Percentiles rank a stretch among this genome's conserved stretches.
Evolutionary conservation across 2,113 vertebrate genomes (phyloP).

Genomic region (Indicator maculatus): DNA sequence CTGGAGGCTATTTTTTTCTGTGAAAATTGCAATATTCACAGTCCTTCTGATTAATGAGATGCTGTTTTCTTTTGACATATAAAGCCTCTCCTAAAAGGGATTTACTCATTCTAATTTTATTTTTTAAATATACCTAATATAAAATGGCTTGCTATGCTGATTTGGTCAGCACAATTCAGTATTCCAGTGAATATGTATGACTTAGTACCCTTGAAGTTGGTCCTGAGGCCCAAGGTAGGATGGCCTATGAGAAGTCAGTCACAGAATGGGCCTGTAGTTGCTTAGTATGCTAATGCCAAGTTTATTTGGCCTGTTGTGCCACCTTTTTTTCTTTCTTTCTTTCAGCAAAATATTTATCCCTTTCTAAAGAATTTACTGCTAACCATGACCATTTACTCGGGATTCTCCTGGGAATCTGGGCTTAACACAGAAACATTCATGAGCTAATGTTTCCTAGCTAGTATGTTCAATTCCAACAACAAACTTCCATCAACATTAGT

Average conservation of each 20-base stretch:
- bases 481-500: neutral
- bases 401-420: neutral
- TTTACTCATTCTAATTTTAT: neutral
- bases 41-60: neutral
- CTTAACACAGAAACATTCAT: neutral
- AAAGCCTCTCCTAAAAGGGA: neutral
- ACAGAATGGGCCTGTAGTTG: neutral
- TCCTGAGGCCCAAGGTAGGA: neutral
- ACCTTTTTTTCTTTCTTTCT: neutral
- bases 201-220: neutral
- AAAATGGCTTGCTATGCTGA: neutral
- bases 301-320: accelerated
- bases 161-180: neutral
- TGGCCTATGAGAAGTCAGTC: neutral
- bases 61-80: neutral
- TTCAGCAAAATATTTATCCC: neutral
- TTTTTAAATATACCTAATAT: neutral
- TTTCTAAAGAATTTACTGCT: neutral
- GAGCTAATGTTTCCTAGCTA: neutral
- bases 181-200: neutral
- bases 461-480: neutral
- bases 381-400: neutral
- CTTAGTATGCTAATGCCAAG: neutral
- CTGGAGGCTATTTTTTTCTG: neutral
- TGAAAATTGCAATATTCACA: neutral